Evolutionary conservation across 2,888 invertebrate genomes (phyloP), one percentile per base, ranked within the genome.

Genomic region (Sinopyrophorus schimmeli): DNA sequence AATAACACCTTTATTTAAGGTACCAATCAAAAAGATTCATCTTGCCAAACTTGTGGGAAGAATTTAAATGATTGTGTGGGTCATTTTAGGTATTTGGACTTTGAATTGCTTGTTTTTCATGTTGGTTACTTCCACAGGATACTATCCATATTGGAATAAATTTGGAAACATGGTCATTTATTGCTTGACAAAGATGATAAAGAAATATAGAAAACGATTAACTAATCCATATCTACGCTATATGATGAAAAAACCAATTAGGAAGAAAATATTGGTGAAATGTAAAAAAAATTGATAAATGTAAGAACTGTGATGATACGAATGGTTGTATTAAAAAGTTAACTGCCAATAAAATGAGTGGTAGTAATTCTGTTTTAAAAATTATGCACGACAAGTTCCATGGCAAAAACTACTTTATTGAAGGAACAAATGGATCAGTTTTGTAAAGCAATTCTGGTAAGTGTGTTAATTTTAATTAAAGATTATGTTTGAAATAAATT

Each of bases 71-170:
- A 97, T 64, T 99, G 99, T 69, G 89, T 93, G 11, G 99, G 99
- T 0, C 99, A 99, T 75, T 99, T 89, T 72, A 99, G 99, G 0
- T 97, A 92, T 73, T 85, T 99, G 49, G 94, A 99, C 70, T 77
- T 99, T 30, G 92, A 93, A 31, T 76, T 97, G 40, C 99, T 99
- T 0, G 96, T 98, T 0, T 99, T 95, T 72, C 98, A 99, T 69
- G 88, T 95, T 24, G 99, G 99, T 0, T 99, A 93, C 75, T 97
- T 99, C 73, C 81, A 90, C 31, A 84, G 90, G 16, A 89, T 92
- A 18, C 91, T 98, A 42, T 88, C 84, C 46, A 89, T 98, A 61
- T 77, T 99, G 11, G 98, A 99, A 75, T 89, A 86, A 56, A 94
- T 99, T 68, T 99, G 99, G 75, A 99, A 99, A 79, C 99, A 98